Percentiles rank a stretch among this genome's conserved stretches.
Conservation (phyloP, 2,888 invertebrate genomes). For the Lasioglossum calceatum region DNA sequence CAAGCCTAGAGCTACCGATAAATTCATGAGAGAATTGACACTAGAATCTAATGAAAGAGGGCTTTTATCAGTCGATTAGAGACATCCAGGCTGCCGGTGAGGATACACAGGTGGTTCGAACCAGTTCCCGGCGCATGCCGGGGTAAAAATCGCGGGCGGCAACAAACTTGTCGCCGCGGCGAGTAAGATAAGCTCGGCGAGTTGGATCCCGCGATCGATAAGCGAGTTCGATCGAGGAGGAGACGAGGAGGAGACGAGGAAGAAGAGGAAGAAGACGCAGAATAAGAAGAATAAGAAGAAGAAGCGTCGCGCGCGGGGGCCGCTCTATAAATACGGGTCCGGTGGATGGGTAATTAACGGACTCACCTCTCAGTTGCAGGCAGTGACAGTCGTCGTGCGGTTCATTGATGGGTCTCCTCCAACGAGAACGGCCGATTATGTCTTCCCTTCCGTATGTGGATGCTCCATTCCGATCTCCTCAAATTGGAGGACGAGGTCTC, state of each 20-base stretch:
- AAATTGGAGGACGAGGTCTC: slow-evolving; percentile 82
- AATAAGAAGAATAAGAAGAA: background rate
- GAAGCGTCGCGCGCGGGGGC: background rate
- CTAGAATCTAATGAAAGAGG: background rate
- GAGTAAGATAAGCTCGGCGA: slow-evolving; percentile 1
- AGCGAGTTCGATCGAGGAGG: slow-evolving; percentile 9
- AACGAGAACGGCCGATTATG: slow-evolving; percentile 66
- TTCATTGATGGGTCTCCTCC: slow-evolving; percentile 66
- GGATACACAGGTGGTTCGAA: slow-evolving; percentile 35
- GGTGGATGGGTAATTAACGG: slow-evolving; percentile 38
- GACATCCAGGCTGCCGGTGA: background rate
- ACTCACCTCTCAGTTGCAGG: slow-evolving; percentile 67
- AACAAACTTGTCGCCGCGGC: slow-evolving; percentile 10
- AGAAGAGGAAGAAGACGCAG: slow-evolving; percentile 23
- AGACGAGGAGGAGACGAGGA: background rate
- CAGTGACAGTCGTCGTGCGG: slow-evolving; percentile 57
- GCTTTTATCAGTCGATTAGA: slow-evolving; percentile 6
- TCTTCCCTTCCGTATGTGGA: slow-evolving; percentile 83
- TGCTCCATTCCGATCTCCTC: slow-evolving; percentile 82
- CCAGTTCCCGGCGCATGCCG: slow-evolving; percentile 42
- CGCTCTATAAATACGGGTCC: slow-evolving; percentile 43
- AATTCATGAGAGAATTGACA: background rate
- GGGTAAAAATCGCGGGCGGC: slow-evolving; percentile 36
- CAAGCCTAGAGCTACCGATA: background rate
- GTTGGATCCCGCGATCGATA: slow-evolving; percentile 46